Percentiles rank a stretch among this genome's conserved stretches.
Conservation (phyloP, 2,888 invertebrate genomes). For the Gryllus longicercus region DNA sequence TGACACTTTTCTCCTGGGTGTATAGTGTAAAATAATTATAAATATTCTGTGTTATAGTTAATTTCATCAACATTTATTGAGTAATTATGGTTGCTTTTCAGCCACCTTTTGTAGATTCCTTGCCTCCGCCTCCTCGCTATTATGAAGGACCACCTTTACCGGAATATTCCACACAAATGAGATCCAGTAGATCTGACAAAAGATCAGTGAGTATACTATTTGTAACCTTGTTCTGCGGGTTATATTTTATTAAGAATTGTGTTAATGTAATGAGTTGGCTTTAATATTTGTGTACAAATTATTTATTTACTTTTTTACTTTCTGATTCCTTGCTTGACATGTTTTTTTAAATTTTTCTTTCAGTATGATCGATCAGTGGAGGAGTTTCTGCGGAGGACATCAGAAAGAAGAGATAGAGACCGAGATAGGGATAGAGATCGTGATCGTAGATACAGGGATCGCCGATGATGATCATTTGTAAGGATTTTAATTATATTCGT, state of each 20-base stretch:
- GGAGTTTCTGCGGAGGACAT: constrained; percentile 80
- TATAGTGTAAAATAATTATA: too few species aligned
- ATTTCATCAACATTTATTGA: not conserved
- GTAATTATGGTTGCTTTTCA: constrained; percentile 23
- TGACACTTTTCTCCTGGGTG: too few species aligned
- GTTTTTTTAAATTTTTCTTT: constrained; percentile 17
- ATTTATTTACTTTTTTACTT: not conserved
- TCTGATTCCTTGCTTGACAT: not conserved
- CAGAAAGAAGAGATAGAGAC: constrained; percentile 56
- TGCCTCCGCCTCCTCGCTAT: constrained; percentile 55
- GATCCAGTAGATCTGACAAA: constrained; percentile 63
- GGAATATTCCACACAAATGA: constrained; percentile 63
- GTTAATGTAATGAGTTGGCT: not conserved
- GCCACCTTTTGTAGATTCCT: constrained; percentile 36
- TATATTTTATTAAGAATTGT: not conserved
- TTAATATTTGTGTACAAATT: not conserved
- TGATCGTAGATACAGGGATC: constrained; percentile 31
- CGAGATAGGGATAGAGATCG: constrained; percentile 52
- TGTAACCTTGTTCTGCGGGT: not conserved
- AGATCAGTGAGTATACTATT: constrained; percentile 51
- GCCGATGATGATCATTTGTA: constrained; percentile 22
- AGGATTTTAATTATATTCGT: too few species aligned
- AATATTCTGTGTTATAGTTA: not conserved
- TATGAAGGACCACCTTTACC: constrained; percentile 73
- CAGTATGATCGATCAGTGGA: constrained; percentile 81